A percentile compares a stretch with the other conserved stretches of the same genome.
These are phyloP conservation scores for Orthonyx spaldingii DNA, from an alignment of 2,113 vertebrate species.

Conservation along the genomic window DNA sequence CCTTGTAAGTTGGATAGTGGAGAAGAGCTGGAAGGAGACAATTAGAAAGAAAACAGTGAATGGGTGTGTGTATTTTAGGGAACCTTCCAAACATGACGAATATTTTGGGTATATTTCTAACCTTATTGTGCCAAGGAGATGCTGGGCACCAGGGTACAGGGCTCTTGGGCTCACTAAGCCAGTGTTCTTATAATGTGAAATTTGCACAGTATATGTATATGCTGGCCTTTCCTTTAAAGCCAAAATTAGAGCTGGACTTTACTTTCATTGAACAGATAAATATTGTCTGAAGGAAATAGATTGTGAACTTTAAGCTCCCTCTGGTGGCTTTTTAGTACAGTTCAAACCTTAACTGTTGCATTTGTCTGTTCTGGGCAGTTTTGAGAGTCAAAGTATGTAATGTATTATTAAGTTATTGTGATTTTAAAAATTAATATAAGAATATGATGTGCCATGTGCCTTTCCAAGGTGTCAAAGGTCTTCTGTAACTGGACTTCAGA, in stretches of 20 bases:
- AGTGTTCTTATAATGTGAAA: background rate
- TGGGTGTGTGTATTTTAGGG: fast-evolving
- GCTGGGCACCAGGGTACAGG: background rate
- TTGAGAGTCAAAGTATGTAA: background rate
- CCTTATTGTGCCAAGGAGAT: background rate
- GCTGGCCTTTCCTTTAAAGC: background rate
- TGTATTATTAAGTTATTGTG: background rate
- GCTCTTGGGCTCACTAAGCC: background rate
- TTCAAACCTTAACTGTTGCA: background rate
- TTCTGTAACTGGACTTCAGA: background rate
- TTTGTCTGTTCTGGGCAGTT: background rate
- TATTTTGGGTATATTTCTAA: background rate
- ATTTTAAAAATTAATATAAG: background rate
- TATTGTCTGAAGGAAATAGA: background rate
- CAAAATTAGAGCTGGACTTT: background rate
- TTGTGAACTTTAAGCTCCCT: slow-evolving; percentile 16
- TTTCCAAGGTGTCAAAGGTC: background rate
- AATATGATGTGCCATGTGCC: background rate
- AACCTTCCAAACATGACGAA: fast-evolving
- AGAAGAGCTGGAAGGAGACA: background rate
- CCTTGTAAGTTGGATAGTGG: background rate
- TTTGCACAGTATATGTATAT: background rate
- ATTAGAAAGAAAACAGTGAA: background rate
- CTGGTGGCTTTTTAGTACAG: background rate
- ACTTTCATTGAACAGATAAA: background rate